Conservation (phyloP, 2,113 vertebrate species). For the Apodemus sylvaticus region DNA sequence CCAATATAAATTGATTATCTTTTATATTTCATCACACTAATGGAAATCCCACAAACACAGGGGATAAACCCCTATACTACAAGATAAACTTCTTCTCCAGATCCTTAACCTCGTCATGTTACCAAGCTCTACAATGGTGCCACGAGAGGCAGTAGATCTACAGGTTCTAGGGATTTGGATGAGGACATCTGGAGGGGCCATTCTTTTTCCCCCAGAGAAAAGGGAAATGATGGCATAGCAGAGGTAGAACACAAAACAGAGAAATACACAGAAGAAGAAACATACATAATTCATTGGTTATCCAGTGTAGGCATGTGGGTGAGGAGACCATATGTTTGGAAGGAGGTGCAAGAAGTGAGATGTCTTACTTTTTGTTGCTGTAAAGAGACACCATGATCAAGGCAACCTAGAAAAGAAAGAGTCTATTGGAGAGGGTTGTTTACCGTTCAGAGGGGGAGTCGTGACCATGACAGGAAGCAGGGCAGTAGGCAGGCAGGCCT, state of each 20-base stretch:
- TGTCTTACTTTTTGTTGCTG: not conserved
- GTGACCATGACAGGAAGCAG: not conserved
- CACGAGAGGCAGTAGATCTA: not conserved
- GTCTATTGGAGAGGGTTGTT: not conserved
- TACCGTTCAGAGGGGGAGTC: not conserved
- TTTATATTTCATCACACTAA: not conserved
- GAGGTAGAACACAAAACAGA: not conserved
- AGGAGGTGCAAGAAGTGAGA: not conserved
- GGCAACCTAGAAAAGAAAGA: not conserved
- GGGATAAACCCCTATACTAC: not conserved
- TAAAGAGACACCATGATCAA: not conserved
- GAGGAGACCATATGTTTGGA: not conserved
- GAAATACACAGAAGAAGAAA: constrained; percentile 8
- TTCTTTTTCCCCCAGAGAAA: not conserved
- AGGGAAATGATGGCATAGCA: not conserved
- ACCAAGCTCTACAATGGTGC: not conserved
- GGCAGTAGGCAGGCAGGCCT: not conserved
- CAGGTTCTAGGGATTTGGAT: not conserved
- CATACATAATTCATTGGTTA: not conserved
- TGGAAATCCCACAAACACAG: not conserved
- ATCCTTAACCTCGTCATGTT: not conserved
- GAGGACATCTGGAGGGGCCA: not conserved
- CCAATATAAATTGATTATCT: not conserved
- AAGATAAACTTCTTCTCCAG: not conserved
- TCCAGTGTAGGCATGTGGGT: not conserved